phyloP scores from a whole-genome alignment of 2,797 vertebrate genomes.

The Pangasius macronema region DNA sequence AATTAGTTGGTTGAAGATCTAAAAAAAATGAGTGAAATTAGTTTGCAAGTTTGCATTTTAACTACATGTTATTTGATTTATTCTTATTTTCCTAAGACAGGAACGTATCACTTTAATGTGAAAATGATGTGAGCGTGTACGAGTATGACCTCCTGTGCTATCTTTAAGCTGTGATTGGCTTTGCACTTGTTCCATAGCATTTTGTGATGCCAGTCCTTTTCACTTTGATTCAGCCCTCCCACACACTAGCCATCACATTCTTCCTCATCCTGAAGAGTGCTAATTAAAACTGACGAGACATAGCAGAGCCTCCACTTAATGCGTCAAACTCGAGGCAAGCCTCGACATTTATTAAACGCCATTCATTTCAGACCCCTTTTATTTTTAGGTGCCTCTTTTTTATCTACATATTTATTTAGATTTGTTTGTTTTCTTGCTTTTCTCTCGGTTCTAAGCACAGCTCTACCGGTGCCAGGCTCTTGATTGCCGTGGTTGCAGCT shows the following conservation, averaged over 20 bases:
- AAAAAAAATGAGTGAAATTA: not conserved
- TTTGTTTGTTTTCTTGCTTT: constrained; percentile 45
- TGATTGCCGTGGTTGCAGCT: constrained; percentile 88
- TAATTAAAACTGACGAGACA: constrained; percentile 56
- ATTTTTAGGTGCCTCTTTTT: constrained; percentile 58
- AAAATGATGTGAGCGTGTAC: constrained; percentile 6
- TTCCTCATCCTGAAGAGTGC: constrained; percentile 44
- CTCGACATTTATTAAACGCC: constrained; percentile 50
- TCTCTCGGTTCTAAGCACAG: constrained; percentile 60
- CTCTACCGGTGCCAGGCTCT: constrained; percentile 78
- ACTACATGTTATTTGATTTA: not conserved
- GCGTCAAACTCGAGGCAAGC: constrained; percentile 46
- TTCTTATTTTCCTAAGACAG: not conserved
- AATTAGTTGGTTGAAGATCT: not conserved
- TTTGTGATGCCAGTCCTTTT: constrained; percentile 19
- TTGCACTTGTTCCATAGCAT: constrained; percentile 29
- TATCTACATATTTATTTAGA: constrained; percentile 65
- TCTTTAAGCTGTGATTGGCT: constrained; percentile 22
- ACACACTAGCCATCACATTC: constrained; percentile 27
- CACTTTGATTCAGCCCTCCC: constrained; percentile 31
- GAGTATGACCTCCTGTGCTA: constrained; percentile 10
- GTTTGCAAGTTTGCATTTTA: not conserved
- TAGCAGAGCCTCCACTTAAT: constrained; percentile 53
- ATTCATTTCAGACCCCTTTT: constrained; percentile 66
- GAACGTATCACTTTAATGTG: not conserved